Base-by-base conservation (phyloP, 2,797 vertebrate species). In the Sebastiscus tertius region DNA sequence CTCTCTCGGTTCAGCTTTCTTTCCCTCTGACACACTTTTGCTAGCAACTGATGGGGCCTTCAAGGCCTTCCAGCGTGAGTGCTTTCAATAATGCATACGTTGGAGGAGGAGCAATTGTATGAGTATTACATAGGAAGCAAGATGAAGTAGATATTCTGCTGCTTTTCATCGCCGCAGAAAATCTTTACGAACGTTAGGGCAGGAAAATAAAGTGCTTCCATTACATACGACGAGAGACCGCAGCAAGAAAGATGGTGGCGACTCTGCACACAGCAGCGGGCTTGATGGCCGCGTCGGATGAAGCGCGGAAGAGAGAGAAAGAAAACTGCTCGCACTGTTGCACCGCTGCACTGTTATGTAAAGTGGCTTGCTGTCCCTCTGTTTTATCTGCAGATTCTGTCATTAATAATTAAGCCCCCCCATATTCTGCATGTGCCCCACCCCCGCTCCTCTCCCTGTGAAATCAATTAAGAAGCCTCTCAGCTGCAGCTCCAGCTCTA, bases 401-500 rank as follows among this genome's bases (percentile, higher is more conserved):
- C 91, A 96, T 96, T 95, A 95, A 96, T 95, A 95, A 95, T 96
- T 94, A 95, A 95, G 85, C 84, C 92, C 89, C 88, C 87, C 82
- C 90, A 92, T 82, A 92, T 90, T 92, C 90, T 88, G 84, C 88
- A 91, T 92, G 91, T 83, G 88, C 92, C 92, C 93, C 94, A 86
- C 92, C 92, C 91, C 86, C 88, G 89, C 92, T 91, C 85, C 83
- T 93, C 93, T 95, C 96, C 95, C 94, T 95, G 93, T 95, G 94
- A 96, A 95, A 96, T 95, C 95, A 95, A 96, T 95, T 95, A 96
- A 88, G 93, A 91, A 90, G 93, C 90, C 83, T 93, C 93, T 94
- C 87, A 88, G 91, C 93, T 92, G 92, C 92, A 92, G 90, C 92
- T 91, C 85, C 62, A 82, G 84, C 89, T 90, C 89, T 54, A 54